Evolutionary conservation across 2,888 invertebrate species (phyloP).

Genomic region (Drosophila multiciliata): DNA sequence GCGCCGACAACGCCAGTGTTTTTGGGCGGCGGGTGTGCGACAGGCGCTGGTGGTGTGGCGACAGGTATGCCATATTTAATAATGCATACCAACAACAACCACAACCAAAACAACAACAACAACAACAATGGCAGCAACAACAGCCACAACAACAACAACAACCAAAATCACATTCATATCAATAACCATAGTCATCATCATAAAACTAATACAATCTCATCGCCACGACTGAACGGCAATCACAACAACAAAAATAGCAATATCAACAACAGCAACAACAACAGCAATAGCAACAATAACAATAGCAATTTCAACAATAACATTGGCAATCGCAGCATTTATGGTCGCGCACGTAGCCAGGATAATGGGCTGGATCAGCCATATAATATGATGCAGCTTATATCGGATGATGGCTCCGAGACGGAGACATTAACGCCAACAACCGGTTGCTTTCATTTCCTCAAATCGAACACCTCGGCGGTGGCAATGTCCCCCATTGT

Average conservation of each 20-base stretch:
- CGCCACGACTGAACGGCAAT: conserved; percentile 57
- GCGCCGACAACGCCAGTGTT: conserved; percentile 57
- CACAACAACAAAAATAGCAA: conserved; percentile 42
- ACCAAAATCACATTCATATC: conserved; percentile 22
- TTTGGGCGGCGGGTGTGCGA: conserved; percentile 51
- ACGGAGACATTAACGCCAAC: conserved; percentile 71
- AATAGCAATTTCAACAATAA: conserved; percentile 1
- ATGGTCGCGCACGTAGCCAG: conserved; percentile 77
- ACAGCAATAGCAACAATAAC: background rate
- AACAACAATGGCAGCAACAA: conserved; percentile 27
- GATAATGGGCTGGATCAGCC: conserved; percentile 82
- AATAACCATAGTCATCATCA: conserved; percentile 42
- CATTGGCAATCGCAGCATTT: conserved; percentile 25
- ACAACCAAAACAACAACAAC: conserved; percentile 41
- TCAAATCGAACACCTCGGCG: conserved; percentile 48
- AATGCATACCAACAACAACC: conserved; percentile 63
- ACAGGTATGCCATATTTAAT: conserved; percentile 74
- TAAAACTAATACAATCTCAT: conserved; percentile 43
- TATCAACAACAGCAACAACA: conserved; percentile 18
- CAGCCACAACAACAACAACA: conserved; percentile 26
- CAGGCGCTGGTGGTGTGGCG: conserved; percentile 55
- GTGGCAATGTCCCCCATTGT: conserved; percentile 5
- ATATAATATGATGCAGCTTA: conserved; percentile 26
- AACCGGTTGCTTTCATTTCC: conserved; percentile 82
- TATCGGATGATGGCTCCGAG: conserved; percentile 70